phyloP scores from a whole-genome alignment of 2,797 vertebrate species.

The Cossypha caffra region DNA sequence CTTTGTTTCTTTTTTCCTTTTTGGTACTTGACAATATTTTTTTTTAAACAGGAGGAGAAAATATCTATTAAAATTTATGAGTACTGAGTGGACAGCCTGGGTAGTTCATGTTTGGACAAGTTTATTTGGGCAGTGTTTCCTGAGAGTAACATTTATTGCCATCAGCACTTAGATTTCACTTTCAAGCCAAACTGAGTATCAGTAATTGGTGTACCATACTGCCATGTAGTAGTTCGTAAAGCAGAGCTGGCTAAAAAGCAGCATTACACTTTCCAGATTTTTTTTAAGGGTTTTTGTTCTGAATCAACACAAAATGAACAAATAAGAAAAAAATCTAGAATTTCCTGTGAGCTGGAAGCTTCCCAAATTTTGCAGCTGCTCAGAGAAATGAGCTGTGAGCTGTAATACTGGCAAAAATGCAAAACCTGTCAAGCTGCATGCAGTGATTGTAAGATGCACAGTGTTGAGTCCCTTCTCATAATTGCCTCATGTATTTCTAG shows the following conservation, averaged over 20 bases:
- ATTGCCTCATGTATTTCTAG: background rate
- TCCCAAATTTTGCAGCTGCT: slow-evolving; percentile 62
- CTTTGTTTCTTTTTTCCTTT: accelerated
- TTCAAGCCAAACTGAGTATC: background rate
- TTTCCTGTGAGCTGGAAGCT: slow-evolving; percentile 38
- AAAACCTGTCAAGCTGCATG: slow-evolving; percentile 41
- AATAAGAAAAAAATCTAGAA: background rate
- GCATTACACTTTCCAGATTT: background rate
- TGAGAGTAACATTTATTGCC: slow-evolving; percentile 20
- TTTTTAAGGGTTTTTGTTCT: background rate
- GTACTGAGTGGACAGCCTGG: background rate
- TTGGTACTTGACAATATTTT: background rate
- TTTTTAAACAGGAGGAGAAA: background rate
- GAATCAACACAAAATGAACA: slow-evolving; percentile 12
- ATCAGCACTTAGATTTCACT: background rate
- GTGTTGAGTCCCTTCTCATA: background rate
- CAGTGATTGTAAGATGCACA: background rate
- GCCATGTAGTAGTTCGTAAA: background rate
- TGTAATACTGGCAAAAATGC: slow-evolving; percentile 20
- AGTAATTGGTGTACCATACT: background rate
- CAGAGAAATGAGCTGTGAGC: slow-evolving; percentile 22
- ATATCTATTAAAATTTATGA: background rate
- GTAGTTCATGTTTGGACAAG: background rate
- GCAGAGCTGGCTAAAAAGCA: background rate
- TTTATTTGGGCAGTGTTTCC: background rate